phyloP scores from a whole-genome alignment of 23 tunicate genomes.

The Phallusia fumigata region DNA sequence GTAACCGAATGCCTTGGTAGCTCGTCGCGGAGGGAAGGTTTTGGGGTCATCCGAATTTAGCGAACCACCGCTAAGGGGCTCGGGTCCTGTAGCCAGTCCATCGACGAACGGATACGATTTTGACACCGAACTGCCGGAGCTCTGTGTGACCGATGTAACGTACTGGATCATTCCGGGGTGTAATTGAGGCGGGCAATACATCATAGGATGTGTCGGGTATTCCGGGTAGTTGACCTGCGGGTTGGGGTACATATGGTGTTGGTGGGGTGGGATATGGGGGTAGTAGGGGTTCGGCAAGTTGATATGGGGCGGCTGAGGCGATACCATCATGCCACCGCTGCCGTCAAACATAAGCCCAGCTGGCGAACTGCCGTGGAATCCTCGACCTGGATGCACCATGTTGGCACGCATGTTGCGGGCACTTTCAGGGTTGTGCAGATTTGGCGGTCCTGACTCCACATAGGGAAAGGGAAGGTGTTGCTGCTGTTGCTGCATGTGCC shows the following conservation, averaged over 20 bases:
- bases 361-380: constrained; percentile 9
- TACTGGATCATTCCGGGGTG: neutral
- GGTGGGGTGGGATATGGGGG: constrained; percentile 26
- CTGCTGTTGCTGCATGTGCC: neutral
- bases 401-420: neutral
- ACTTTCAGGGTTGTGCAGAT: constrained; percentile 22
- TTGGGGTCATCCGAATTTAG: constrained; percentile 41
- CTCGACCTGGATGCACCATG: constrained; percentile 9
- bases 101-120: constrained; percentile 30
- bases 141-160: neutral
- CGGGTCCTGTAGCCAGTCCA: neutral
- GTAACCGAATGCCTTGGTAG: neutral
- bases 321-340: constrained; percentile 2
- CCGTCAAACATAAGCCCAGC: constrained; percentile 12
- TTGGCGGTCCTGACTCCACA: neutral
- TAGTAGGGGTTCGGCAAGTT: neutral
- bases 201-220: neutral
- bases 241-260: constrained; percentile 8
- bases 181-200: neutral
- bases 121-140: constrained; percentile 26
- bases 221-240: constrained; percentile 4
- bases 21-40: constrained; percentile 51
- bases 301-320: neutral
- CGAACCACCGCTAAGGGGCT: neutral
- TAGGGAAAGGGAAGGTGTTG: neutral